Evolutionary conservation across 2,888 invertebrate species (phyloP).

Genomic region (Cheilosia soror): DNA sequence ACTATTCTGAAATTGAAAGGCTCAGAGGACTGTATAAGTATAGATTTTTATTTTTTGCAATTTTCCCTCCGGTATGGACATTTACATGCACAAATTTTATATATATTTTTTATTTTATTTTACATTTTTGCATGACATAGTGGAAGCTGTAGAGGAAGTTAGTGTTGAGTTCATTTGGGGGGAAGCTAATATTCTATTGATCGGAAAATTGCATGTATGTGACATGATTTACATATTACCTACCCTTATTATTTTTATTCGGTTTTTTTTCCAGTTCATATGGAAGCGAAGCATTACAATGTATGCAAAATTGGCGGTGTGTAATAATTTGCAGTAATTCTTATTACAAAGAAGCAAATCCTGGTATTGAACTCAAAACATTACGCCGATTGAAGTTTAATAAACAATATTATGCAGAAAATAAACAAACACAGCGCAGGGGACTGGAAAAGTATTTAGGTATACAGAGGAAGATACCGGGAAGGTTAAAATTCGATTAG

Average conservation of each 20-base stretch:
- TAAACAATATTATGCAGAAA: too few relatives aligned
- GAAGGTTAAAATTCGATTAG: too few relatives aligned
- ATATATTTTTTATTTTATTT: background rate
- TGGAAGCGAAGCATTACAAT: background rate
- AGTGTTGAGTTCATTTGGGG: constrained; percentile 17
- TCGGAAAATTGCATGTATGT: constrained; percentile 50
- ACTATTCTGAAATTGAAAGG: constrained; percentile 51
- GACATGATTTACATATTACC: constrained; percentile 57
- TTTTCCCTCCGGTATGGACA: background rate
- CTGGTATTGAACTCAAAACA: too few relatives aligned
- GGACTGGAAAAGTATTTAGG: too few relatives aligned
- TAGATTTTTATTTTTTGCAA: background rate
- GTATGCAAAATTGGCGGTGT: background rate
- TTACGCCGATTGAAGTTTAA: too few relatives aligned
- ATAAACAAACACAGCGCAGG: too few relatives aligned
- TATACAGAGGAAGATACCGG: too few relatives aligned
- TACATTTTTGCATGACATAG: constrained; percentile 26
- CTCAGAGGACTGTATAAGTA: background rate
- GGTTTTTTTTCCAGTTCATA: background rate
- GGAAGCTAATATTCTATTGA: constrained; percentile 32
- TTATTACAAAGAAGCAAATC: too few relatives aligned
- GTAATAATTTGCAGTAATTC: too few relatives aligned
- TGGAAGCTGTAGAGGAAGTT: constrained; percentile 22
- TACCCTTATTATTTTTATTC: constrained; percentile 37
- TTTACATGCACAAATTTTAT: constrained; percentile 12